These are phyloP conservation scores for Lates japonicus DNA, from an alignment of 2,797 vertebrate species.

Conservation along the genomic window DNA sequence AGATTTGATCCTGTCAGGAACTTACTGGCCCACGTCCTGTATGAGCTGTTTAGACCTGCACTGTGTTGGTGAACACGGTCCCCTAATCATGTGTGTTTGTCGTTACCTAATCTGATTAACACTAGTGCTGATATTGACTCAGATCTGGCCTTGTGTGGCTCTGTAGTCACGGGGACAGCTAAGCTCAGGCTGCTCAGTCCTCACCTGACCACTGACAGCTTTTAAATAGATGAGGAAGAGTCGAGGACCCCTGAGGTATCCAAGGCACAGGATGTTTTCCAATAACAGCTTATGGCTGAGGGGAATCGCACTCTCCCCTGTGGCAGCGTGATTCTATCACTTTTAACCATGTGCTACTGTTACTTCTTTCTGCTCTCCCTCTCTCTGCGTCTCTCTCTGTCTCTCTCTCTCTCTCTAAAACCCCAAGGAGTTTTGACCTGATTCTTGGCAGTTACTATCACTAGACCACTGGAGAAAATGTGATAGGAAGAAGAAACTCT, in stretches of 20 bases:
- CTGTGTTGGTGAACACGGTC: constrained; percentile 27
- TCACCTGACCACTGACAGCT: constrained; percentile 65
- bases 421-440: constrained; percentile 76
- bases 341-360: constrained; percentile 70
- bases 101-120: constrained; percentile 59
- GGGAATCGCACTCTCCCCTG: constrained; percentile 69
- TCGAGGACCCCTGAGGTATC: constrained; percentile 61
- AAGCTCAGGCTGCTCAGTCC: constrained; percentile 45
- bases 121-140: constrained; percentile 32
- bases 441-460: constrained; percentile 69
- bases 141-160: constrained; percentile 31
- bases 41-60: constrained; percentile 22
- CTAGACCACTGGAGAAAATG: constrained; percentile 65
- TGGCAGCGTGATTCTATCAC: constrained; percentile 76
- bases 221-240: constrained; percentile 70
- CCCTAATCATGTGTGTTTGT: constrained; percentile 36
- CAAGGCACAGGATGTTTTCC: constrained; percentile 77
- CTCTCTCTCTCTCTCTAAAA: constrained; percentile 51
- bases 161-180: constrained; percentile 26
- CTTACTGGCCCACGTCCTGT: constrained; percentile 7
- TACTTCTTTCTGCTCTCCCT: constrained; percentile 47
- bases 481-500: constrained; percentile 56
- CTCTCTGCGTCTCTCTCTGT: constrained; percentile 15
- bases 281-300: constrained; percentile 77
- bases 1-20: constrained; percentile 19